Percentiles rank a stretch among this genome's conserved stretches.
These are phyloP conservation scores for Petromus typicus DNA, from an alignment of 2,113 vertebrate species.

Conservation along the genomic window DNA sequence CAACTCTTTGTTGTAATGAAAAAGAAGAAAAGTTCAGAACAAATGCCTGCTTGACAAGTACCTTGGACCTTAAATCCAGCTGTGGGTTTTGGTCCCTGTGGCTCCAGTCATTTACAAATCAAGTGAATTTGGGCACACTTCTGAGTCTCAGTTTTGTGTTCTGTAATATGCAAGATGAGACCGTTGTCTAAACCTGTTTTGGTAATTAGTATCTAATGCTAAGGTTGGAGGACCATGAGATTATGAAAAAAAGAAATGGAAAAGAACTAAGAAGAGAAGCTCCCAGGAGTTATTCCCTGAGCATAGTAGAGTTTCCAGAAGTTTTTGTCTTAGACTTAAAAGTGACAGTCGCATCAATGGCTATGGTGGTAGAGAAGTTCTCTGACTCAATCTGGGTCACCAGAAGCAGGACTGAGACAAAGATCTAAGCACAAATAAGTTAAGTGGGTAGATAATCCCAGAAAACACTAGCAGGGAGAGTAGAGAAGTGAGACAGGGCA, in stretches of 20 bases:
- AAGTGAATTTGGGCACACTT: not conserved
- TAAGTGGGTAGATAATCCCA: not conserved
- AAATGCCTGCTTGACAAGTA: not conserved
- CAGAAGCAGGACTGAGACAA: conserved; percentile 16
- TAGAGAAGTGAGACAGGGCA: not conserved
- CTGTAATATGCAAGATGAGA: conserved; percentile 3
- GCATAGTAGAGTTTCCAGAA: not conserved
- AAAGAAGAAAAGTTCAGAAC: not conserved
- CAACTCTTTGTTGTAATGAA: not conserved
- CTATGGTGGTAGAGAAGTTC: not conserved
- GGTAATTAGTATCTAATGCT: not conserved
- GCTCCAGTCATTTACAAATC: not conserved
- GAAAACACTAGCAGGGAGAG: not conserved
- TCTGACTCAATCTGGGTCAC: not conserved
- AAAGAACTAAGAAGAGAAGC: not conserved
- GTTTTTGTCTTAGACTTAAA: not conserved
- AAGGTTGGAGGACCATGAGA: not conserved
- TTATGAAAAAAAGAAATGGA: not conserved
- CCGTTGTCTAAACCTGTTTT: not conserved
- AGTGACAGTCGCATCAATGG: not conserved
- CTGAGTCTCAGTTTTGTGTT: not conserved
- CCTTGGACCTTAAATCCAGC: not conserved
- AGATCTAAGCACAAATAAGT: not conserved
- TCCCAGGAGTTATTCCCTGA: not conserved
- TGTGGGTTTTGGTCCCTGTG: not conserved